Conservation (phyloP, 1,140 invertebrate species). For the Frieseomelitta varia region DNA sequence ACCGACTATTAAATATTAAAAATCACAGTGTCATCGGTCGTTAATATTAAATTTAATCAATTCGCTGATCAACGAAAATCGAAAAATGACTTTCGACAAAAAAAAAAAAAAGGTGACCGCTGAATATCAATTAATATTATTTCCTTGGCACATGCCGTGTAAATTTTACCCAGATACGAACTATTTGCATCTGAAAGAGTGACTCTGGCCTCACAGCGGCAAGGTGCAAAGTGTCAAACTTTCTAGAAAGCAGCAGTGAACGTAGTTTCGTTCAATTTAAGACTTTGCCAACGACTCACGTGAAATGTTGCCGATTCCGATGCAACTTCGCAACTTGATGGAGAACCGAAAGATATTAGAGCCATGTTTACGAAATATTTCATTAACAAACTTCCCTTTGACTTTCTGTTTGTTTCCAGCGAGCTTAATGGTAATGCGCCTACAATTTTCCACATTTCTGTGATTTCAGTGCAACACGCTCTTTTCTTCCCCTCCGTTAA, state of each 20-base stretch:
- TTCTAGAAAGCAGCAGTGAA: conserved; percentile 14
- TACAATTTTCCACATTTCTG: neutral
- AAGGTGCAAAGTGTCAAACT: conserved; percentile 31
- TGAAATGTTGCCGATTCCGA: conserved; percentile 12
- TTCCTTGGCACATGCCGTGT: too few species aligned
- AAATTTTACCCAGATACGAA: neutral
- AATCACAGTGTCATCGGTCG: too few species aligned
- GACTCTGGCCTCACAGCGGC: neutral
- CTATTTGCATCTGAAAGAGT: neutral
- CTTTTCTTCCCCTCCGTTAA: neutral
- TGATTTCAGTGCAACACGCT: neutral
- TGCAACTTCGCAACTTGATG: conserved; percentile 4
- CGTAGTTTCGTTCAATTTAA: conserved; percentile 32
- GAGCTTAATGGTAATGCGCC: neutral
- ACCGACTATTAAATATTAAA: too few species aligned
- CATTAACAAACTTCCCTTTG: conserved; percentile 8
- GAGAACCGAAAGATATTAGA: conserved; percentile 7
- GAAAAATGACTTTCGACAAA: neutral
- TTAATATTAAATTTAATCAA: neutral
- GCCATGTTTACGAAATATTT: conserved; percentile 8
- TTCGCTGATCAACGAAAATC: neutral
- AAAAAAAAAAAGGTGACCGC: neutral
- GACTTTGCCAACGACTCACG: neutral
- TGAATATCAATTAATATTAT: neutral
- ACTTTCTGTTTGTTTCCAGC: neutral